These are phyloP conservation scores for Margarornis squamiger DNA, from an alignment of 2,797 vertebrate genomes.

Conservation along the genomic window DNA sequence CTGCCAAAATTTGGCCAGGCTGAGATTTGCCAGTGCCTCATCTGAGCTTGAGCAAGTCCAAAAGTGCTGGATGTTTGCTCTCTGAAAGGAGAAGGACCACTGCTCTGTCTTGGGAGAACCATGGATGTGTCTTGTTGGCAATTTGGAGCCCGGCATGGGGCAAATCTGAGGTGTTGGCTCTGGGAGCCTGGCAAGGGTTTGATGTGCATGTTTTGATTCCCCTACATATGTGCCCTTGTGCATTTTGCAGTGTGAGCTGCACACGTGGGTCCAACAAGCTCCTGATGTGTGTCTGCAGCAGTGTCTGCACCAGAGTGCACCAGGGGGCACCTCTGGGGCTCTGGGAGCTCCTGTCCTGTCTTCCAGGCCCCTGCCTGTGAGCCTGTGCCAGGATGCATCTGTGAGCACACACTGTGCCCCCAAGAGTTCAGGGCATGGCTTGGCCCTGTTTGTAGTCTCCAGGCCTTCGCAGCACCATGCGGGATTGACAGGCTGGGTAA, in stretches of 20 bases:
- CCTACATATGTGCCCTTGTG: no score
- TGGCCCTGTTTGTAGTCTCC: not conserved
- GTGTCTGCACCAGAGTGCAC: not conserved
- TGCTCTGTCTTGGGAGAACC: not conserved
- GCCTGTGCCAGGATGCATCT: not conserved
- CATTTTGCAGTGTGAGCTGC: not conserved
- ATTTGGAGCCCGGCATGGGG: accelerated
- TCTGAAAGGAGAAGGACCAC: not conserved
- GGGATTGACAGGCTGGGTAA: not conserved
- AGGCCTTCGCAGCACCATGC: not conserved
- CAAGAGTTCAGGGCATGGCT: not conserved
- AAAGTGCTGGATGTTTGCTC: not conserved
- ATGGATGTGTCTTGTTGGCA: not conserved
- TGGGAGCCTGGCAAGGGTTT: not conserved
- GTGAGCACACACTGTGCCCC: not conserved
- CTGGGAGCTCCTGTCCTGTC: not conserved
- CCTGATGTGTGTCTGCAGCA: accelerated
- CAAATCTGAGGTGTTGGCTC: not conserved
- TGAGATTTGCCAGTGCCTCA: not conserved
- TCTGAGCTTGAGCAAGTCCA: not conserved
- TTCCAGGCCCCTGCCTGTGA: not conserved
- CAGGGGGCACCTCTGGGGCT: not conserved
- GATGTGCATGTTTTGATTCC: not conserved
- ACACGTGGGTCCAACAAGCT: accelerated
- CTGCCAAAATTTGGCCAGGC: not conserved